These are phyloP conservation scores for Ochlodes sylvanus DNA, from an alignment of 2,888 invertebrate genomes.

Conservation along the genomic window DNA sequence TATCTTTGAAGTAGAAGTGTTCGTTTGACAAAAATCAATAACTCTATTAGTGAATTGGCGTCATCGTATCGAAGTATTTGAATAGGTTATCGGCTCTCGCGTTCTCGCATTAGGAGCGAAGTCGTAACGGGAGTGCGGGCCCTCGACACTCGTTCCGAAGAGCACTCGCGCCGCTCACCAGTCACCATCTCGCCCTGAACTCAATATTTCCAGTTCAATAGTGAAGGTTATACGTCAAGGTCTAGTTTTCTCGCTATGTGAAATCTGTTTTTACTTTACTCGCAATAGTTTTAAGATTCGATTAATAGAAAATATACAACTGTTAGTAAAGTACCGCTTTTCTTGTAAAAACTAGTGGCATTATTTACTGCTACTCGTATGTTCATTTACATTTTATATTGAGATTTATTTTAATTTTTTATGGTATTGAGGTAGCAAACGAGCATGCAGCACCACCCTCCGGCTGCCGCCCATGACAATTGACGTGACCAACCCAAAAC, in stretches of 20 bases:
- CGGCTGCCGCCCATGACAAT: too few species aligned
- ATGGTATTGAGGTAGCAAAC: too few species aligned
- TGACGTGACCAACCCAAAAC: too few species aligned
- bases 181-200: background rate
- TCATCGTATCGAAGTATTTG: background rate
- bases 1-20: too few species aligned
- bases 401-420: too few species aligned
- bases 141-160: background rate
- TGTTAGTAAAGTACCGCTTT: too few species aligned
- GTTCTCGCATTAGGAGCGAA: background rate
- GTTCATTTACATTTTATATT: too few species aligned
- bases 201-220: constrained; percentile 8
- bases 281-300: too few species aligned
- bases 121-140: background rate
- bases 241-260: background rate
- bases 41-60: background rate
- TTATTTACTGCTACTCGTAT: too few species aligned
- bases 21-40: background rate
- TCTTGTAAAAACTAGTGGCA: too few species aligned
- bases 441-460: too few species aligned
- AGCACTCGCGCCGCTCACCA: background rate
- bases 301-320: too few species aligned
- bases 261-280: background rate
- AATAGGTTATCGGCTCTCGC: background rate
- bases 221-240: constrained; percentile 11